Evolutionary conservation across 2,888 invertebrate species (phyloP).

Genomic region (Oscheius myriophilus): DNA sequence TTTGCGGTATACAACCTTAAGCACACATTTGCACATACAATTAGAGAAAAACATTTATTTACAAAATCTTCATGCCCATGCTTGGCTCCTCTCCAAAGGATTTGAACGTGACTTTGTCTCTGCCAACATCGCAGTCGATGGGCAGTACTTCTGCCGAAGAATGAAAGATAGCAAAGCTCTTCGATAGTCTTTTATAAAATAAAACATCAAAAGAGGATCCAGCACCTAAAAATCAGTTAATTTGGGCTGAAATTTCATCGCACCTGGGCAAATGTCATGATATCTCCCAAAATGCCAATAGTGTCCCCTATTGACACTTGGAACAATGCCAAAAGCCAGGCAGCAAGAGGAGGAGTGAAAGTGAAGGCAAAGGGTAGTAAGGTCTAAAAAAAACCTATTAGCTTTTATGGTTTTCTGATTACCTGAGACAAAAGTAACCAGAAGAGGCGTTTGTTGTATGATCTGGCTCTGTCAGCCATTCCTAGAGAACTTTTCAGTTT

Average conservation of each 20-base stretch:
- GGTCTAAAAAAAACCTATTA: not conserved
- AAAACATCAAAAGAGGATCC: constrained; percentile 18
- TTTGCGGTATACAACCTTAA: no score
- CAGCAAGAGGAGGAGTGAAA: constrained; percentile 10
- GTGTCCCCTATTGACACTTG: constrained; percentile 9
- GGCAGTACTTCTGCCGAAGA: no score
- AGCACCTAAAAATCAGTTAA: constrained; percentile 7
- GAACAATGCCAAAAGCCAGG: constrained; percentile 12
- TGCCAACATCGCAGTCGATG: no score
- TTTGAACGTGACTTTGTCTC: no score
- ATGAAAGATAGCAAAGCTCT: not conserved
- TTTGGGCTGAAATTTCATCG: not conserved
- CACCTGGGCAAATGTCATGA: constrained; percentile 18
- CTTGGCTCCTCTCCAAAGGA: no score
- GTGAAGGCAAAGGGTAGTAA: constrained; percentile 7
- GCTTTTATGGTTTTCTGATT: not conserved
- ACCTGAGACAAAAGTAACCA: constrained; percentile 12
- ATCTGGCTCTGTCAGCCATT: not conserved
- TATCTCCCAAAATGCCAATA: constrained; percentile 1
- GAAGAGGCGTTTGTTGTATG: constrained; percentile 16
- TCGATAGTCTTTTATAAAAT: constrained; percentile 12
- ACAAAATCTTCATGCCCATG: no score
- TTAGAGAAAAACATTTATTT: no score
- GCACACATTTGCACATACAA: no score
- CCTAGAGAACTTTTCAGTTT: constrained; percentile 5